Evolutionary conservation across 2,113 vertebrate species (phyloP).

Genomic region (Stomatorhinus ivindoensis): DNA sequence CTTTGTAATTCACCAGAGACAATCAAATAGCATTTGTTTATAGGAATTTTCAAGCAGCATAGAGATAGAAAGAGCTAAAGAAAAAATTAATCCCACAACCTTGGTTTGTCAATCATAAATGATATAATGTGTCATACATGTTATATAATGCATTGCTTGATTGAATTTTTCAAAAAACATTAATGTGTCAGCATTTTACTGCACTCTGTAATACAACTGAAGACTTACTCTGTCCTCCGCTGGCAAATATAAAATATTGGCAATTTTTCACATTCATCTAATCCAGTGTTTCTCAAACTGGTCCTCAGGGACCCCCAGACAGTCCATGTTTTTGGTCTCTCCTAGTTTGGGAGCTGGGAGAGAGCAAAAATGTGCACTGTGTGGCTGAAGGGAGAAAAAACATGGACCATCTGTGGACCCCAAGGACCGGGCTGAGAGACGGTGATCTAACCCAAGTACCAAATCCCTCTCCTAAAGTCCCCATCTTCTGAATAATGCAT

Average conservation of each 20-base stretch:
- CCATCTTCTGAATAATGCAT: neutral
- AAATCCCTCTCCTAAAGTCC: conserved; percentile 5
- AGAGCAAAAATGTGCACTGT: neutral
- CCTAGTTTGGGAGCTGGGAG: neutral
- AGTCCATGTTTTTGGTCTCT: neutral
- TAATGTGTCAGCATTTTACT: neutral
- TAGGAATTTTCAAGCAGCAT: neutral
- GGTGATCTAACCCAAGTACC: neutral
- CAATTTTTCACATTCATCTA: neutral
- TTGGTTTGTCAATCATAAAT: neutral
- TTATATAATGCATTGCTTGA: neutral
- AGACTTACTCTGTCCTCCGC: neutral
- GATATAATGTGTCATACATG: neutral
- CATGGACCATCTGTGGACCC: neutral
- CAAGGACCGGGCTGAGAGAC: neutral
- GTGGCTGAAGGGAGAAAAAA: neutral
- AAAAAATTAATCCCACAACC: neutral
- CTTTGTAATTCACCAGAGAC: neutral
- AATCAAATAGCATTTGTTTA: neutral
- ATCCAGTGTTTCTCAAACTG: neutral
- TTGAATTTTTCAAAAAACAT: neutral
- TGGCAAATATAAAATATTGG: neutral
- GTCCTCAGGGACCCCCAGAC: neutral
- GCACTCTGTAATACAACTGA: neutral
- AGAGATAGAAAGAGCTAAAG: neutral